Evolutionary conservation across 2,888 invertebrate species (phyloP), one percentile per base, ranked within the genome.

Genomic region (Pachycephus smyrnensis): DNA sequence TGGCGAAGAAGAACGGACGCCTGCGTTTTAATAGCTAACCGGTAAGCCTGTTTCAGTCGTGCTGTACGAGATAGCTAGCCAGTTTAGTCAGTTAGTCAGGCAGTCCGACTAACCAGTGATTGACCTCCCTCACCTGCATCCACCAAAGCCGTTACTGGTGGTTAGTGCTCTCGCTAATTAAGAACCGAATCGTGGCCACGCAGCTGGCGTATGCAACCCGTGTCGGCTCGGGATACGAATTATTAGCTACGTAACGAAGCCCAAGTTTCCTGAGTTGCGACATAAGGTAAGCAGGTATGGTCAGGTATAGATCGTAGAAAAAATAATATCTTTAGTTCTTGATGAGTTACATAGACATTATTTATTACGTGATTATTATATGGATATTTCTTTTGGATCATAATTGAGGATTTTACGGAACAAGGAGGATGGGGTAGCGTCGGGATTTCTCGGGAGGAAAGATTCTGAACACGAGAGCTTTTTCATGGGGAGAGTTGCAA

Each of bases 131-230:
- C 71, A 71, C 71, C 71, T 71, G 71, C 71, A 71, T 71, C 71
- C 71, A 55, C 71, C 71, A 32, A 32, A 71, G 71, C 71, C 71
- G 71, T 33, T 71, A 82, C 84, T 81, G 80, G 85, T 86, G 84
- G 83, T 86, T 82, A 86, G 83, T 85, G 84, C 83, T 80, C 81
- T 81, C 80, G 84, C 87, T 87, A 89, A 88, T 88, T 89, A 88
- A 87, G 87, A 86, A 86, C 83, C 86, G 86, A 83, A 86, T 86
- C 84, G 84, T 84, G 84, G 71, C 83, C 81, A 79, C 81, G 81
- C 88, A 85, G 84, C 86, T 87, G 88, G 85, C 86, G 80, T 78
- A 74, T 71, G 40, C 40, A 55, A 55, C 40, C 40, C 40, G 40
- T 55, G 40, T 55, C 40, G 40, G 40, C 23, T 9, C 23, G 40